Evolutionary conservation across 2,888 invertebrate species (phyloP), one percentile per base, ranked within the genome.

Genomic region (Ectemnius continuus): DNA sequence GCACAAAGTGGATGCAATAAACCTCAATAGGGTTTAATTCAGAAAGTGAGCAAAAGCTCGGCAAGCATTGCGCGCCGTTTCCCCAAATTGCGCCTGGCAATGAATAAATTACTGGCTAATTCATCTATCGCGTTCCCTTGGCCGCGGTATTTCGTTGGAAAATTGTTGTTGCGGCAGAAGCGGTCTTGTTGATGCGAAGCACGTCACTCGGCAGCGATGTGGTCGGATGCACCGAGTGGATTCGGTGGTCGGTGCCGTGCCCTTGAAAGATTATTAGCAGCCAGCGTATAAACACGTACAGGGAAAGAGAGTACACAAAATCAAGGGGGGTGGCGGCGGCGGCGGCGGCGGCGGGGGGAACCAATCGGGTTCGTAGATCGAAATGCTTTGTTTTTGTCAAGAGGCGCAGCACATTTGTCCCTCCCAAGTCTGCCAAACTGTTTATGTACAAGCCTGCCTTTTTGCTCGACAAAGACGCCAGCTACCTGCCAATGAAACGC

Each of bases 401-500:
- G 60, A 61, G 73, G 23, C 71, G 45, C 57, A 23, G 67, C 59
- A 36, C 71, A 45, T 69, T 70, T 66, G 47, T 70, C 67, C 62
- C 69, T 69, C 67, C 72, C 64, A 46, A 11, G 66, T 56, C 73
- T 61, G 69, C 75, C 75, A 70, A 68, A 73, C 79, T 72, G 71
- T 80, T 68, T 82, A 75, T 67, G 67, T 66, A 70, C 70, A 62
- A 61, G 64, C 18, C 18, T 70, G 74, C 64, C 76, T 61, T 70
- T 75, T 70, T 76, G 68, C 61, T 36, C 36, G 36, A 36, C 74
- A 60, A 58, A 58, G 64, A 67, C 70, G 20, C 66, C 71, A 72
- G 73, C 76, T 83, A 83, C 83, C 84, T 83, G 83, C 88, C 89
- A 88, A 87, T 88, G 89, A 85, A 85, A 86, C 79, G 84, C 82